Evolutionary conservation across 2,113 vertebrate species (phyloP), one percentile per base, ranked within the genome.

Genomic region (Macrotis lagotis): DNA sequence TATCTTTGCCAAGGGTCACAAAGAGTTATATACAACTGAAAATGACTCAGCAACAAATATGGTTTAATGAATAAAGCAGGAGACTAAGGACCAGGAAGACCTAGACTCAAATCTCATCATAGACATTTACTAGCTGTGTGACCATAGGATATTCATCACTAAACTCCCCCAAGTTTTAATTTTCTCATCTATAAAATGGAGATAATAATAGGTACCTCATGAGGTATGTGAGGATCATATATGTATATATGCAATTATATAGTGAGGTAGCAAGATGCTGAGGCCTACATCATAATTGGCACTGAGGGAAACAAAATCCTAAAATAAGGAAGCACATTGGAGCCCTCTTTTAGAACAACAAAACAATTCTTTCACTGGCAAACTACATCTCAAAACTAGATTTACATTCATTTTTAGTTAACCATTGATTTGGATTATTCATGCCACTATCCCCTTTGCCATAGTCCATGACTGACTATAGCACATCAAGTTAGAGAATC

Each of bases 401-500:
- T 92, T 48, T 83, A 93, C 83, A 50, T n/a, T 74, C 31, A 28
- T 50, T 89, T 93, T 28, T 92, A 4, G 25, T 91, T 91, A 83
- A 31, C 10, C 47, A 19, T 19, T 59, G 4, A 44, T 59, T 89
- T 59, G 28, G 48, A 93, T n/a, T 93, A 48, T 6, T 49, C 14
- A 14, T 25, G 25, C 14, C 66, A 9, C 25, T 26, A 11, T 0
- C 6, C 25, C 50, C 25, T 44, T 10, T 91, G 26, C 25, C 24
- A 92, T 7, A 31, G 3, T 66, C 22, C 59, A 37, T 47, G 5
- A 88, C 25, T 92, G 31, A 83, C 6, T 49, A 91, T 55, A 89
- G 95, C 22, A 26, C 53, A 28, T 10, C 26, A 48, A 44, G 26
- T 51, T 19, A 92, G 24, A 50, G 9, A 94, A 28, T 16, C 51